Evolutionary conservation across 2,888 invertebrate species (phyloP), one percentile per base, ranked within the genome.

Genomic region (Phaonia tiefii): DNA sequence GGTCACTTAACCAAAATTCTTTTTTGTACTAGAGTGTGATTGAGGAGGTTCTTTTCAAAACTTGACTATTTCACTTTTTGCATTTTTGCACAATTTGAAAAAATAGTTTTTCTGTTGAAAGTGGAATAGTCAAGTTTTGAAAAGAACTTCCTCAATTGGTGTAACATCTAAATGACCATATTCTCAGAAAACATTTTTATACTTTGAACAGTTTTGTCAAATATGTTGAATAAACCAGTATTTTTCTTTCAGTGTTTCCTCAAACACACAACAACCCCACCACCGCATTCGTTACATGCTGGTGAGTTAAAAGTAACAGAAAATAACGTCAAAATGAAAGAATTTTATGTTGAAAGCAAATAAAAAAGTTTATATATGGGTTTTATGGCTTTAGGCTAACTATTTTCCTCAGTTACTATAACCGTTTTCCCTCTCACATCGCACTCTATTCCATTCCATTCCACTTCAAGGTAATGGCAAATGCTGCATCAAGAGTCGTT

Each of bases 381-480:
- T 54, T 54, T 54, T 54, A 25, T 25, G 22, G 54, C 54, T 25
- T 22, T 54, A 54, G 54, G 54, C 54, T 17, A 54, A 54, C 20
- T 54, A 54, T 54, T 54, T 22, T 54, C 1, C 13, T 22, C 44
- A 44, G 17, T 10, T 25, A 31, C 31, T 13, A 13, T 54, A 13
- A 7, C 2, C 11, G 22, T 31, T 7, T 22, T 54, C 13, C 54
- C 13, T 25, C 31, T 3, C 8, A 31, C 31, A 5, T 8, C 3
- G 31, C 31, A 3, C 31, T 8, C 31, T 31, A n/a, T 31, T 31
- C 4, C 31, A 31, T 3, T 31, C 8, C 31, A 13, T 46, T 22
- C 54, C 25, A 11, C 13, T 54, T 54, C 11, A 54, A 22, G 22
- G 11, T 25, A 54, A 54, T 54, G 22, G 11, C 25, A 54, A 54